Percentiles rank a stretch among this genome's conserved stretches.
These are phyloP conservation scores for Spatulosminthurus flaviceps DNA, from an alignment of 2,888 invertebrate species.

Conservation along the genomic window DNA sequence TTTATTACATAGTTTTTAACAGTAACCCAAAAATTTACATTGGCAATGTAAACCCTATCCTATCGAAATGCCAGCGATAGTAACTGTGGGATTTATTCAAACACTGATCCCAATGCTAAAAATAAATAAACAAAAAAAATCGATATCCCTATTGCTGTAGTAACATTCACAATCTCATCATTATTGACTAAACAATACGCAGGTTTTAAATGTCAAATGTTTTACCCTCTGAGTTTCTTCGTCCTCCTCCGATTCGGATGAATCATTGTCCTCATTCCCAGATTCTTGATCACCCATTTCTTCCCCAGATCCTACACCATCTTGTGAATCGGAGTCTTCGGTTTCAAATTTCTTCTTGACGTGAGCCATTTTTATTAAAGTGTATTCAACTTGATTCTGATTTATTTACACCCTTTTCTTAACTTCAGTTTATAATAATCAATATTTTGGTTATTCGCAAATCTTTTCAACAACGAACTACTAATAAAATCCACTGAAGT, in stretches of 20 bases:
- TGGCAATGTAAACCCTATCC: too few species aligned
- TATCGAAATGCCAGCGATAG: too few species aligned
- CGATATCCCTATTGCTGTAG: not conserved
- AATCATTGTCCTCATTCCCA: slow-evolving; percentile 39
- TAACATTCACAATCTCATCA: not conserved
- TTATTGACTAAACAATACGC: slow-evolving; percentile 29
- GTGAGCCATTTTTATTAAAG: not conserved
- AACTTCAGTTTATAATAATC: too few species aligned
- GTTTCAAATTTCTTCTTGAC: not conserved
- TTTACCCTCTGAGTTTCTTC: slow-evolving; percentile 42
- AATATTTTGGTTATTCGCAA: too few species aligned
- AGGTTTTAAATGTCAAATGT: slow-evolving; percentile 12
- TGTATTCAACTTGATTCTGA: too few species aligned
- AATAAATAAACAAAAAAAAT: not conserved
- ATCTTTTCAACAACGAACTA: too few species aligned
- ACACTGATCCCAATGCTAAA: too few species aligned
- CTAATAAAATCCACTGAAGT: too few species aligned
- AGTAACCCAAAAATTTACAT: too few species aligned
- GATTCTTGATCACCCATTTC: slow-evolving; percentile 3
- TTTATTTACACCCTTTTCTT: too few species aligned
- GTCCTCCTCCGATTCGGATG: slow-evolving; percentile 23
- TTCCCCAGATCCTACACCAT: not conserved
- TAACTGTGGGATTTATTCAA: too few species aligned
- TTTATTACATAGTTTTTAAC: too few species aligned
- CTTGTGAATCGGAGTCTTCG: not conserved